Base-by-base conservation (phyloP, 2,113 vertebrate species). In the Archilochus colubris region DNA sequence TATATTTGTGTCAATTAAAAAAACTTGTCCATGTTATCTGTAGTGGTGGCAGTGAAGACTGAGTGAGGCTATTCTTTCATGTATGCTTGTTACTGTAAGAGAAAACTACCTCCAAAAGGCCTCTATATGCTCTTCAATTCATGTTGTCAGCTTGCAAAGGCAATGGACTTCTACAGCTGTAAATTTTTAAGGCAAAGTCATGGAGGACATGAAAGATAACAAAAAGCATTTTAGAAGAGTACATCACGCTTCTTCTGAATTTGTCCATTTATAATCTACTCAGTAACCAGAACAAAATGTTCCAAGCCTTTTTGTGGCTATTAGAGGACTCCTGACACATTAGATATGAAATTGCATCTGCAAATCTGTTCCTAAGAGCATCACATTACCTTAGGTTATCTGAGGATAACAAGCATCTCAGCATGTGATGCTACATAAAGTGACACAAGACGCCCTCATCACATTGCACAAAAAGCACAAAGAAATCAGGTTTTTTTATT, bases 341-440 rank as follows among this genome's bases (percentile, higher is more conserved):
- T 33, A 88, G 80, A 68, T 72, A 61, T 25, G n/a, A 89, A 94
- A 92, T 70, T 76, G 43, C 20, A 54, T 69, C 40, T 75, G 62
- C 62, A 92, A n/a, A 76, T 92, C 54, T 80, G 43, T 89, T 78
- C 93, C 57, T 93, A 51, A 93, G 61, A 82, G 66, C 76, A 64
- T 84, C 9, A 1, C 69, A 48, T 75, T 91, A 4, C 82, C 86
- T 82, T 38, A 89, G 80, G 86, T 93, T 94, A 94, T 88, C 36
- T 1, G 9, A 96, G 91, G 94, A 89, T 63, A 96, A 28, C 61
- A 91, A 92, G 75, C 7, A 89, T 61, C 21, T 82, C 70, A 62
- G 44, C 50, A 69, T 81, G n/a, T 67, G 91, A 89, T 82, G n/a
- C 51, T 85, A 82, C 83, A 70, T 33, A 50, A 88, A 86, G 40